Base-by-base conservation (phyloP, 2,888 invertebrate species). In the Petrolisthes manimaculis region DNA sequence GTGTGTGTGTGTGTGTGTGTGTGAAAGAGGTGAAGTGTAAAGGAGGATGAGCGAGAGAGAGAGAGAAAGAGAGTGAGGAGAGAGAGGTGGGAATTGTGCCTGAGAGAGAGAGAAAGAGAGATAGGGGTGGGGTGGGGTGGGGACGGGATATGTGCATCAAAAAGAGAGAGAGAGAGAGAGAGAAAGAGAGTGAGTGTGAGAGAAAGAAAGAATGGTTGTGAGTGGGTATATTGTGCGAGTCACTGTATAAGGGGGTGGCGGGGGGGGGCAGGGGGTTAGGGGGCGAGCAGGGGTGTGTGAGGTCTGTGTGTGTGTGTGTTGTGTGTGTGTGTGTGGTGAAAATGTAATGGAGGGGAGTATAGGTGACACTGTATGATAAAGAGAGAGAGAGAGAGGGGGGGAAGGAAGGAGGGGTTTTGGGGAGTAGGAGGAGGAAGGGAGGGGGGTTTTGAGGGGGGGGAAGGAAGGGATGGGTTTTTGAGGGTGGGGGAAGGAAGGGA, bases 1-100 rank as follows among this genome's bases (percentile, higher is more conserved):
- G 24, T 80, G 80, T 53, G 51, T 53, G 79, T 55, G 79, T 79
- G 79, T 79, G 79, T 79, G 79, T 79, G 79, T 55, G 79, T 79
- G n/a, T n/a, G n/a, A n/a, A n/a, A n/a, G n/a, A n/a, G n/a, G n/a
- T n/a, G n/a, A n/a, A n/a, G n/a, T n/a, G n/a, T n/a, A n/a, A n/a
- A n/a, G n/a, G n/a, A n/a, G n/a, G n/a, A n/a, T n/a, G n/a, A n/a
- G n/a, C n/a, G n/a, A n/a, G n/a, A n/a, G n/a, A n/a, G n/a, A n/a
- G n/a, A n/a, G n/a, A n/a, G n/a, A n/a, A n/a, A n/a, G 79, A 55
- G 79, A 55, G 79, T 79, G 79, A 55, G 54, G 74, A 21, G n/a
- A 9, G 14, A 74, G 21, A 6, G 14, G n/a, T 18, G 24, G n/a
- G 24, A n/a, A 8, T 8, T 14, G n/a, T n/a, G n/a, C n/a, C n/a